phyloP scores from a whole-genome alignment of 2,797 vertebrate species.

The Xiphophorus birchmanni region DNA sequence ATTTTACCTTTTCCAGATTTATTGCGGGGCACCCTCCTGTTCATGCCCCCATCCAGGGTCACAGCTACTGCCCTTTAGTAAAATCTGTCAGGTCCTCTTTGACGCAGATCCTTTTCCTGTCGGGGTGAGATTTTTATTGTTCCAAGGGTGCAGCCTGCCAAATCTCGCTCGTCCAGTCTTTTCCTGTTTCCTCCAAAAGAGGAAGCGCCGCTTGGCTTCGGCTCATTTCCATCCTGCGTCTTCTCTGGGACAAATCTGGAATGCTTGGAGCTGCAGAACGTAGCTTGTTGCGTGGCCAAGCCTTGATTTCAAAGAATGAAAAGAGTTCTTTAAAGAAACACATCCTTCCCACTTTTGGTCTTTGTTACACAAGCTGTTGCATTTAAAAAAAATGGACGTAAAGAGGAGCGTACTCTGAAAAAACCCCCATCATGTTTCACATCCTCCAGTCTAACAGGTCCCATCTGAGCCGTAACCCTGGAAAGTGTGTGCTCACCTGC shows the following conservation, averaged over 20 bases:
- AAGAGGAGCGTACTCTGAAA: conserved; percentile 26
- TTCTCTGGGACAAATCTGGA: conserved; percentile 76
- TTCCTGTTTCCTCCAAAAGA: conserved; percentile 92
- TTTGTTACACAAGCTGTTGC: conserved; percentile 27
- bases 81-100: conserved; percentile 82
- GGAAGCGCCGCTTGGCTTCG: conserved; percentile 82
- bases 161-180: conserved; percentile 87
- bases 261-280: conserved; percentile 43
- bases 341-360: conserved; percentile 41
- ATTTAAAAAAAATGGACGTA: not conserved
- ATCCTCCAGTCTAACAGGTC: conserved; percentile 34
- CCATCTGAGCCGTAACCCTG: conserved; percentile 26
- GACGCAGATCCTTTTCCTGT: conserved; percentile 94
- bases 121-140: conserved; percentile 90
- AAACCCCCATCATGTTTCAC: conserved; percentile 25
- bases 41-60: conserved; percentile 81
- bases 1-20: conserved; percentile 13
- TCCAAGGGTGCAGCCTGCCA: conserved; percentile 78
- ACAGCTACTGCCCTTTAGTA: conserved; percentile 79
- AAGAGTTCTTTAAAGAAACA: conserved; percentile 65
- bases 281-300: conserved; percentile 58
- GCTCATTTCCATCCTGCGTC: conserved; percentile 40
- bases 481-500: conserved; percentile 63
- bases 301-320: conserved; percentile 78
- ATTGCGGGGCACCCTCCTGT: conserved; percentile 59